These are phyloP conservation scores for Fulmarus glacialis DNA, from an alignment of 2,113 vertebrate species.

Conservation along the genomic window DNA sequence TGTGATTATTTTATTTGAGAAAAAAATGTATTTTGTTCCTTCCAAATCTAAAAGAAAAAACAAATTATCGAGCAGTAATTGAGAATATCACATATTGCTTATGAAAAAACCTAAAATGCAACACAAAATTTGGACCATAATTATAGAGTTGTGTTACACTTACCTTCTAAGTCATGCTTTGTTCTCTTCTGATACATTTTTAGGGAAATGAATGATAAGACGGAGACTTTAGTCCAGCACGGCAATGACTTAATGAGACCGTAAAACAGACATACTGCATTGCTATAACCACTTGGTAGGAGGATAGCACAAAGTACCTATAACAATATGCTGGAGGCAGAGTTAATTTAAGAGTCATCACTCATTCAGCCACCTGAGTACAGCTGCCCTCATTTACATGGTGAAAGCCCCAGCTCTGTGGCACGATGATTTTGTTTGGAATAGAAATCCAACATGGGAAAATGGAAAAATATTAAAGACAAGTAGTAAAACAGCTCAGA, in stretches of 20 bases:
- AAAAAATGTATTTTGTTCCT: background rate
- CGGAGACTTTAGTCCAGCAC: background rate
- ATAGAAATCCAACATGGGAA: background rate
- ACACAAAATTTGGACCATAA: background rate
- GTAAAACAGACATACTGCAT: background rate
- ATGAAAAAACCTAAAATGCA: background rate
- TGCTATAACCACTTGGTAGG: background rate
- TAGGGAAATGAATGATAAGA: background rate
- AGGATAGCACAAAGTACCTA: background rate
- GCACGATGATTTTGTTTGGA: background rate
- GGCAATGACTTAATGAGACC: background rate
- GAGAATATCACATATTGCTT: background rate
- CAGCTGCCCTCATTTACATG: background rate
- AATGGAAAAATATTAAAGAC: background rate
- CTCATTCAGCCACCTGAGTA: background rate
- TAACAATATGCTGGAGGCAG: background rate
- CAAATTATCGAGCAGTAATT: accelerated
- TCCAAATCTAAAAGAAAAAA: background rate
- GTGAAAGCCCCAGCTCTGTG: background rate
- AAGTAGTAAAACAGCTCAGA: background rate
- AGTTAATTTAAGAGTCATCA: background rate
- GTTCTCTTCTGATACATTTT: background rate
- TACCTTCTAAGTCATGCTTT: background rate
- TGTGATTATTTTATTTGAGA: background rate
- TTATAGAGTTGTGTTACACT: background rate